Evolutionary conservation across 2,113 vertebrate genomes (phyloP).

Genomic region (Ellobius talpinus): DNA sequence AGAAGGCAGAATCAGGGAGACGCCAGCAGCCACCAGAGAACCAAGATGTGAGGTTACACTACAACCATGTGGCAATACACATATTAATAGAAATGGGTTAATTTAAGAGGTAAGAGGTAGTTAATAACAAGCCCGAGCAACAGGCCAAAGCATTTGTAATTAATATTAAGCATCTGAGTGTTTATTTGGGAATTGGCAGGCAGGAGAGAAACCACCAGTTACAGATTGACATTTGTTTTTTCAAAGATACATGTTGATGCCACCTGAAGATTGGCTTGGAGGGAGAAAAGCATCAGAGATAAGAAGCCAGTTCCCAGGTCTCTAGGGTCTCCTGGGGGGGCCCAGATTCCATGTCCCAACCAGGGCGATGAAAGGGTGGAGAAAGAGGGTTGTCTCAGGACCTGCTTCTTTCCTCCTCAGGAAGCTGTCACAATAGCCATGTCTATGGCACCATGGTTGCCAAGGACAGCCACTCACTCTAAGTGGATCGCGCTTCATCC

Average conservation of each 20-base stretch:
- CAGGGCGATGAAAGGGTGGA: not conserved
- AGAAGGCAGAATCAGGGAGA: no score
- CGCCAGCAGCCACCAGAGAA: no score
- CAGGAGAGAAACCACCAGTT: no score
- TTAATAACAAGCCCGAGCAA: no score
- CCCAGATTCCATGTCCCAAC: no score
- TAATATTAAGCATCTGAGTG: no score
- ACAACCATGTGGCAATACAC: no score
- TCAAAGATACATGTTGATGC: not conserved
- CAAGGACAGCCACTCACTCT: not conserved
- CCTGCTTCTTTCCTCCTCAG: not conserved
- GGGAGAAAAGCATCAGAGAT: fast-evolving
- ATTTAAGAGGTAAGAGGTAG: no score
- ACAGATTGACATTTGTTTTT: not conserved
- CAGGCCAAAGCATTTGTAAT: no score
- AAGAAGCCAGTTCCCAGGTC: not conserved
- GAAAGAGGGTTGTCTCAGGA: not conserved
- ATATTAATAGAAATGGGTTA: no score
- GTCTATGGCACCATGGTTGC: not conserved
- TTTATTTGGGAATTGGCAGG: no score
- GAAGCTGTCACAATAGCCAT: not conserved
- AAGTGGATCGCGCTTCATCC: conserved; percentile 40
- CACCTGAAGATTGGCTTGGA: fast-evolving
- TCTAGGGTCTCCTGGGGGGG: not conserved
- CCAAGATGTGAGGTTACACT: no score